phyloP scores from a whole-genome alignment of 1,140 invertebrate species.

The Parapsyche elsis region DNA sequence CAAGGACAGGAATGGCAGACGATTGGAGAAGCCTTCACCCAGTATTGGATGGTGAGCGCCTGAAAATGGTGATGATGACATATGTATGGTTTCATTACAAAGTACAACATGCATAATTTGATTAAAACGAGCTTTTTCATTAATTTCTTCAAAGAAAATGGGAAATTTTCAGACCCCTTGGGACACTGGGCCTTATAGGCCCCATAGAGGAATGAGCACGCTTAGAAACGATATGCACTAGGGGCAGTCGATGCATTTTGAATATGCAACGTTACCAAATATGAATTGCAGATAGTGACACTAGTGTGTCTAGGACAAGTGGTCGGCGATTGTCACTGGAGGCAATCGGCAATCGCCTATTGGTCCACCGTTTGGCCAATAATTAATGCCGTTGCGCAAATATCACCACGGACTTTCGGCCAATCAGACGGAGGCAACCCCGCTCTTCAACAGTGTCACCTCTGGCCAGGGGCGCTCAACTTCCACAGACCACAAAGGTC shows the following conservation, averaged over 20 bases:
- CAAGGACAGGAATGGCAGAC: too few species aligned
- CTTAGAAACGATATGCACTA: background rate
- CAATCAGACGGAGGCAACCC: constrained; percentile 14
- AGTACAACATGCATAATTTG: too few species aligned
- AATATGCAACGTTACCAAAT: background rate
- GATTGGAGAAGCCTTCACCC: too few species aligned
- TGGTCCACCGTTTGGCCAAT: constrained; percentile 30
- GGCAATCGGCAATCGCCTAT: constrained; percentile 26
- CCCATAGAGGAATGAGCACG: too few species aligned
- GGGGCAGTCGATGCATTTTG: background rate
- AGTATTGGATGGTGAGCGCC: too few species aligned
- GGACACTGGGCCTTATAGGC: too few species aligned
- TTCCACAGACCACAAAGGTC: too few species aligned
- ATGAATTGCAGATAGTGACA: constrained; percentile 11
- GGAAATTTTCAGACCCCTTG: too few species aligned
- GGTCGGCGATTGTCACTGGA: constrained; percentile 2
- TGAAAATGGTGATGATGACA: too few species aligned
- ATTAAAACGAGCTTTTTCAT: too few species aligned
- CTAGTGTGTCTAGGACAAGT: constrained; percentile 39
- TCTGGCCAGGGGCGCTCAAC: constrained; percentile 14
- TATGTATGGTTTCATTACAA: too few species aligned
- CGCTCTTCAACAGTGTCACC: constrained; percentile 17
- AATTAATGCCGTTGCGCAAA: constrained; percentile 43
- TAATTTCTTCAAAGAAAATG: too few species aligned
- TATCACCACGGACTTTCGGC: constrained; percentile 8